Evolutionary conservation across 1,140 invertebrate genomes (phyloP).

Genomic region (Eumeta japonica): DNA sequence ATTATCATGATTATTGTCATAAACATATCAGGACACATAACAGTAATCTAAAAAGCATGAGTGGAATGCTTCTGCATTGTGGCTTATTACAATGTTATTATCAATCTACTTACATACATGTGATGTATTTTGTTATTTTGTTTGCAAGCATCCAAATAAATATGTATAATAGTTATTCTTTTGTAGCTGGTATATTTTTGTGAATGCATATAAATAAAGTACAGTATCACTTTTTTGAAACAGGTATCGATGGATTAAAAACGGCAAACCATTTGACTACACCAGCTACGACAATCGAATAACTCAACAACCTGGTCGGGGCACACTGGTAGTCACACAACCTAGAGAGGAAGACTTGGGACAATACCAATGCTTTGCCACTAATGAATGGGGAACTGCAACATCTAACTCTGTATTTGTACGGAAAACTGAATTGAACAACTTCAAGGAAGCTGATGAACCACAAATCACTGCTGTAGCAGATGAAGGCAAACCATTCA

Average conservation of each 20-base stretch:
- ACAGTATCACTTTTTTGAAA: constrained; percentile 9
- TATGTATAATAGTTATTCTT: too few species aligned
- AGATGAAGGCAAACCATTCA: constrained; percentile 84
- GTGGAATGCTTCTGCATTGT: too few species aligned
- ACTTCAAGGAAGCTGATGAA: constrained; percentile 76
- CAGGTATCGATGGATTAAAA: constrained; percentile 95
- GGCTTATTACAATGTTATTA: too few species aligned
- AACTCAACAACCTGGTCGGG: constrained; percentile 85
- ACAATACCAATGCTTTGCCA: constrained; percentile 96
- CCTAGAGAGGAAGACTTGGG: constrained; percentile 91
- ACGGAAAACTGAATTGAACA: constrained; percentile 90
- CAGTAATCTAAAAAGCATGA: too few species aligned
- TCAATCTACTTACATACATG: too few species aligned
- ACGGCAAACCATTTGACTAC: constrained; percentile 89
- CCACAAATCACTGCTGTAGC: constrained; percentile 63
- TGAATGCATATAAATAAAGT: too few species aligned
- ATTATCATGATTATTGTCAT: too few species aligned
- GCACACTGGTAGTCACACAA: constrained; percentile 85
- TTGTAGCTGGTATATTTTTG: too few species aligned
- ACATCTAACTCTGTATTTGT: constrained; percentile 94
- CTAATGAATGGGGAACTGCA: constrained; percentile 91
- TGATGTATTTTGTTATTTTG: too few species aligned
- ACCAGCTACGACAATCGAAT: constrained; percentile 91
- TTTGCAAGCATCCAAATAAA: too few species aligned
- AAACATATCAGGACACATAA: too few species aligned